Conservation (phyloP, 2,888 invertebrate genomes). For the Graphium colonna region DNA sequence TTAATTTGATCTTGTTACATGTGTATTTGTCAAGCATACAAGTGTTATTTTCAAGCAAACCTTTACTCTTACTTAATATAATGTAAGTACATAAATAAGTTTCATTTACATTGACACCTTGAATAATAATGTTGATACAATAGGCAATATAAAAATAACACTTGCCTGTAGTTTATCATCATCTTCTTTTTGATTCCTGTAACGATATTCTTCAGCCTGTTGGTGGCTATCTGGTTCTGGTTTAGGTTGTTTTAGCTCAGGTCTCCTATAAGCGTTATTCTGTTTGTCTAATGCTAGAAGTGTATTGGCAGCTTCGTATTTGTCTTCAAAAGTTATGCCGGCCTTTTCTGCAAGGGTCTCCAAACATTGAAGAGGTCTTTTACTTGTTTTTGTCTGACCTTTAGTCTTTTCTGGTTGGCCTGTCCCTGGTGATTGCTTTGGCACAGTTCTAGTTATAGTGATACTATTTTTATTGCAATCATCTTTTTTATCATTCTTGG, state of each 20-base stretch:
- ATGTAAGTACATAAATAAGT: no score
- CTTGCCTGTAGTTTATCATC: slow-evolving; percentile 70
- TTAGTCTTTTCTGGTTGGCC: slow-evolving; percentile 56
- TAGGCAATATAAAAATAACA: neutral
- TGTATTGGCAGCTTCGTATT: slow-evolving; percentile 85
- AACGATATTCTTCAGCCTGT: slow-evolving; percentile 62
- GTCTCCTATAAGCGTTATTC: slow-evolving; percentile 68
- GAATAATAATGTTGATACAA: neutral
- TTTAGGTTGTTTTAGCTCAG: slow-evolving; percentile 66
- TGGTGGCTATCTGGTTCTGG: slow-evolving; percentile 57
- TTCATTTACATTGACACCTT: no score
- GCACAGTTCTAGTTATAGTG: slow-evolving; percentile 66
- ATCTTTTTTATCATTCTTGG: slow-evolving; percentile 71
- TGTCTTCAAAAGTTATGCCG: slow-evolving; percentile 86
- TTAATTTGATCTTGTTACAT: no score
- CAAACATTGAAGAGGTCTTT: slow-evolving; percentile 82
- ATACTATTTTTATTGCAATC: slow-evolving; percentile 74
- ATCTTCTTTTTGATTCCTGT: slow-evolving; percentile 67
- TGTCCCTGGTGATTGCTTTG: slow-evolving; percentile 57
- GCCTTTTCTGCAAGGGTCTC: slow-evolving; percentile 87
- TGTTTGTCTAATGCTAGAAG: slow-evolving; percentile 83
- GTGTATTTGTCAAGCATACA: no score
- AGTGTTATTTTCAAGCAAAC: no score
- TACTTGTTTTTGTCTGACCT: slow-evolving; percentile 47
- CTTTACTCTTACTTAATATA: no score